A percentile compares a stretch with the other conserved stretches of the same genome.
phyloP scores from a whole-genome alignment of 2,113 vertebrate genomes.

The Balaeniceps rex region DNA sequence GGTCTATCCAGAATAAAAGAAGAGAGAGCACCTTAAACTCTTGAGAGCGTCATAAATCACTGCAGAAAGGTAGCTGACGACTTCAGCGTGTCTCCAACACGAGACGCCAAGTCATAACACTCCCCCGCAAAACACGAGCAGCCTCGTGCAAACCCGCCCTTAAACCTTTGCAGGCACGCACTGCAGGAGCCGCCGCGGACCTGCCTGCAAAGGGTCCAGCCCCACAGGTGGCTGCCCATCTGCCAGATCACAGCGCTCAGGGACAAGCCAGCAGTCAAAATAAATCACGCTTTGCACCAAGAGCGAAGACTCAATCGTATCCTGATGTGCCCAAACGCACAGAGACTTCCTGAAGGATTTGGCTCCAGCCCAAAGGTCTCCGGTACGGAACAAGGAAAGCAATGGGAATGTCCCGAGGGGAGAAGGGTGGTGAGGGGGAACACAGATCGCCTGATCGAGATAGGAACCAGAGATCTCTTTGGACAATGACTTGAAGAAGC shows the following conservation, averaged over 20 bases:
- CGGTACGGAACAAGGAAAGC: rapidly evolving
- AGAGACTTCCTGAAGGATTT: background rate
- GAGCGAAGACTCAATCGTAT: rapidly evolving
- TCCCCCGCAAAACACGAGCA: background rate
- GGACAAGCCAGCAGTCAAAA: rapidly evolving
- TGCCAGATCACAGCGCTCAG: background rate
- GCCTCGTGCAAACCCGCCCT: background rate
- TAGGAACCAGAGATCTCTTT: background rate
- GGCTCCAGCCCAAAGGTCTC: background rate
- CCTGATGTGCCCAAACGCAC: background rate
- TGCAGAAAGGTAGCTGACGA: background rate
- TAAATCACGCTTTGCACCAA: background rate
- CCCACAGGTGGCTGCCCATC: background rate
- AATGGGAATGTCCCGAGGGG: background rate
- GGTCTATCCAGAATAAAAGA: background rate
- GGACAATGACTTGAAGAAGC: background rate
- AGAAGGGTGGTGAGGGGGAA: background rate
- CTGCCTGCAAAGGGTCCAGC: background rate
- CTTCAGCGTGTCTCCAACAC: rapidly evolving
- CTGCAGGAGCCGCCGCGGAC: background rate
- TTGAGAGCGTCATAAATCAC: background rate
- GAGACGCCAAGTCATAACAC: rapidly evolving
- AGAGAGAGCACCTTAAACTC: background rate
- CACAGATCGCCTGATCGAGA: background rate
- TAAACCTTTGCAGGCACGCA: rapidly evolving